A percentile compares a stretch with the other conserved stretches of the same genome.
Conservation (phyloP, 2,797 vertebrate genomes). For the Paguma larvata region DNA sequence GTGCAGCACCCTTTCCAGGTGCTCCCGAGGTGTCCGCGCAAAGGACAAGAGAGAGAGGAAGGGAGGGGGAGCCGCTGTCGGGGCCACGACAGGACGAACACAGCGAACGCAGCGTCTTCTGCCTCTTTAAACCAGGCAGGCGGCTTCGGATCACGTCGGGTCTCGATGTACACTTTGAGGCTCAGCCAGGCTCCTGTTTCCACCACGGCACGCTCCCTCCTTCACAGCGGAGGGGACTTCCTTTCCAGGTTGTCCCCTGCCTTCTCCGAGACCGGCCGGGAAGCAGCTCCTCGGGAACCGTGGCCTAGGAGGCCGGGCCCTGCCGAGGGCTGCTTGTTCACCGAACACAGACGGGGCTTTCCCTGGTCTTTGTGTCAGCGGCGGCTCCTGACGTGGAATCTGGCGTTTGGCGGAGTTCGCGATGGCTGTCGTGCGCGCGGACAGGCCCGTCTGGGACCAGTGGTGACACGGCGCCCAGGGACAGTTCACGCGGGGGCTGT, state of each 20-base stretch:
- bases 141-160: background rate
- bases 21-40: accelerated
- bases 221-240: background rate
- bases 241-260: background rate
- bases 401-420: accelerated
- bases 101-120: accelerated
- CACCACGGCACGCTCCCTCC: accelerated
- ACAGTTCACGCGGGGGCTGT: background rate
- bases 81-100: accelerated
- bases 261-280: background rate
- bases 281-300: background rate
- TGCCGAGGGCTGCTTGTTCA: too few species aligned
- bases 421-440: background rate
- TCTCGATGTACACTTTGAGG: background rate
- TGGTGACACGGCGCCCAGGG: background rate
- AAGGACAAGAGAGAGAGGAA: background rate
- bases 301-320: accelerated
- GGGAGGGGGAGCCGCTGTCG: background rate
- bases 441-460: background rate
- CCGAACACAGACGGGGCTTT: background rate
- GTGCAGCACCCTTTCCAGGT: accelerated
- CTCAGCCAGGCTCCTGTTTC: background rate
- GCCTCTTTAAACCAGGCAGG: background rate
- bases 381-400: background rate
- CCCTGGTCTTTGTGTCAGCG: background rate